These are phyloP conservation scores for Norana najaformis DNA, from an alignment of 2,888 invertebrate species.

Conservation along the genomic window DNA sequence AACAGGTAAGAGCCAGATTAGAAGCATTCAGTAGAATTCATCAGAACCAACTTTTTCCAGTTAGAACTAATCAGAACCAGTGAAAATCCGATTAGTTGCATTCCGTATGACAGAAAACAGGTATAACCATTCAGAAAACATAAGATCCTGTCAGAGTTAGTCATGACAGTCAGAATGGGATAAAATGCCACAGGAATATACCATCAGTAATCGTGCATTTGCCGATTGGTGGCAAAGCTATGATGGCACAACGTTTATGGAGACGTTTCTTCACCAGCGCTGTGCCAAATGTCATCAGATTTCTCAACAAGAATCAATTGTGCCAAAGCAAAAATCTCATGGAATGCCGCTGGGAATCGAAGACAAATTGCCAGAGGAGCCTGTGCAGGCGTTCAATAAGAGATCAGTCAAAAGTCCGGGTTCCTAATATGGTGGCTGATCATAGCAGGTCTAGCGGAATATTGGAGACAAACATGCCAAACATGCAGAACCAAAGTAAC, in stretches of 20 bases:
- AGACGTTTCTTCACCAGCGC: slow-evolving; percentile 10
- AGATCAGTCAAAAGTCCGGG: slow-evolving; percentile 20
- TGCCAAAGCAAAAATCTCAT: background rate
- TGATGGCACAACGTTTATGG: slow-evolving; percentile 13
- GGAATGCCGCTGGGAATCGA: slow-evolving; percentile 21
- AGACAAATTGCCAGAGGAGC: slow-evolving; percentile 21
- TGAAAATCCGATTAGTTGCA: background rate
- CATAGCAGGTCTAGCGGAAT: background rate
- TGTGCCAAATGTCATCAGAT: slow-evolving; percentile 17
- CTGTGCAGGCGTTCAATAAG: slow-evolving; percentile 22
- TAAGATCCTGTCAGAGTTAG: background rate
- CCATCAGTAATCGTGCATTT: background rate
- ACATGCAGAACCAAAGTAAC: background rate
- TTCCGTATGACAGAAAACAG: background rate
- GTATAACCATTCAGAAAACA: background rate
- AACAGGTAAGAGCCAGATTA: background rate
- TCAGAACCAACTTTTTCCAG: background rate
- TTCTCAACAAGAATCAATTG: background rate
- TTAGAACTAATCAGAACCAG: background rate
- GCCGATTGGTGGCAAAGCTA: background rate
- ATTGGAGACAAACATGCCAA: slow-evolving; percentile 6
- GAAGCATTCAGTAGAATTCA: background rate
- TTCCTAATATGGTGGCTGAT: background rate
- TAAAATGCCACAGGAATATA: background rate
- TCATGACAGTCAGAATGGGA: background rate